Conservation (phyloP, 2,888 invertebrate genomes). For the Salpingus planirostris region DNA sequence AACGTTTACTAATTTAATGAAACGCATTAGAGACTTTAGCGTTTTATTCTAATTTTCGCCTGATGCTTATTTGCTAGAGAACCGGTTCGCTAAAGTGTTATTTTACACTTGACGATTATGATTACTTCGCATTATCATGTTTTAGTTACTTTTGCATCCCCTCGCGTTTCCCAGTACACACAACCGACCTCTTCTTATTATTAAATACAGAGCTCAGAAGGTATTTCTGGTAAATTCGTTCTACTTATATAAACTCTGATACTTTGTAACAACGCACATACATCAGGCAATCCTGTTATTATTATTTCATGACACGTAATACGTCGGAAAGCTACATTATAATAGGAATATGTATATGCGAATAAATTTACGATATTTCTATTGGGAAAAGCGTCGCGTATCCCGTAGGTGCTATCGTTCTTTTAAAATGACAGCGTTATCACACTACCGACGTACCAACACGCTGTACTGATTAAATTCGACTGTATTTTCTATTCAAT, state of each 20-base stretch:
- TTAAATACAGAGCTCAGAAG: too few relatives aligned
- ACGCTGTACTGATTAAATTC: conserved; percentile 41
- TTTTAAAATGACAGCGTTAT: conserved; percentile 41
- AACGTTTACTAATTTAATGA: conserved; percentile 35
- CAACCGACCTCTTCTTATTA: too few relatives aligned
- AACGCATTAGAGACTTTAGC: conserved; percentile 26
- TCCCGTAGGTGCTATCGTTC: conserved; percentile 41
- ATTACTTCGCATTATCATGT: conserved; percentile 16
- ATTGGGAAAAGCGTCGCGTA: conserved; percentile 33
- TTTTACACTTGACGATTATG: conserved; percentile 28
- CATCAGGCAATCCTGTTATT: conserved; percentile 13
- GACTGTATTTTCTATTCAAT: conserved; percentile 33
- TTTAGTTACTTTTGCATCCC: too few relatives aligned
- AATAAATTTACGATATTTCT: conserved; percentile 38
- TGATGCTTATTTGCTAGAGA: too few relatives aligned
- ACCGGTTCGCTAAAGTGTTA: conserved; percentile 24
- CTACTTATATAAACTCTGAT: too few relatives aligned
- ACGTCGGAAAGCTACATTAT: conserved; percentile 28
- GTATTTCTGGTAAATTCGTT: too few relatives aligned
- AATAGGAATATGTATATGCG: conserved; percentile 31
- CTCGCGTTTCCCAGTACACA: too few relatives aligned
- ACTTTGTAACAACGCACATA: too few relatives aligned
- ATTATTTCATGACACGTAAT: conserved; percentile 9
- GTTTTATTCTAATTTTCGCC: conserved; percentile 35
- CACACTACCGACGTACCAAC: conserved; percentile 25